Base-by-base conservation (phyloP, 2,113 vertebrate genomes). In the Echinops telfairi region DNA sequence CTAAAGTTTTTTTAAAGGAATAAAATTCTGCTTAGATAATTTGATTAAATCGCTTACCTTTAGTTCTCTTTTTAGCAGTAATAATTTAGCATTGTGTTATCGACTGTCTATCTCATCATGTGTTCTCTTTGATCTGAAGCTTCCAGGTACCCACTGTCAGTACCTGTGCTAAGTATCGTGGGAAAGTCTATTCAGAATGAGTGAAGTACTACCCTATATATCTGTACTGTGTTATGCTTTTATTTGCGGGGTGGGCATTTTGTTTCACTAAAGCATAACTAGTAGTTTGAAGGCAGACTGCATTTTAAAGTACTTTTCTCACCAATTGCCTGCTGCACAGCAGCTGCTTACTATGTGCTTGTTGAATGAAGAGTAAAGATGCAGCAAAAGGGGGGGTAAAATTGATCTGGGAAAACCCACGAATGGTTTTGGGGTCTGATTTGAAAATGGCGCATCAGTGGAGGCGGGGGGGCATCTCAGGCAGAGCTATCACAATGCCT, bases 181-280 rank as follows among this genome's bases (percentile, higher is more conserved):
- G 77, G 68, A 78, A 92, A 92, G 90, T 43, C 47, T 71, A 62
- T 90, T 62, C 57, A 88, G 58, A 79, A 71, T 79, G 62, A 88
- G 76, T 66, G 19, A 90, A 90, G 25, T 66, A 81, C 88, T 90
- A 40, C 78, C 64, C 82, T 82, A 38, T 76, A 19, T 75, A 79
- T 53, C 82, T 91, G 5, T 76, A 58, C 62, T 25, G 4, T 78
- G 11, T 58, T 31, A 2, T 78, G 10, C 57, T 83, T 12, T 43
- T 95, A 47, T 64, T 77, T 90, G 83, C 68, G 76, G 31, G 9
- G 22, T 70, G 53, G n/a, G 36, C 60, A 5, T 90, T 68, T 73
- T 95, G 9, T 79, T 92, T 81, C 22, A 64, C 10, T 88, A 89
- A 89, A 90, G 47, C 40, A 64, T 33, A 58, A 10, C 60, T 38